Conservation (phyloP, 2,888 invertebrate species). For the Mellilla xanthometata region DNA sequence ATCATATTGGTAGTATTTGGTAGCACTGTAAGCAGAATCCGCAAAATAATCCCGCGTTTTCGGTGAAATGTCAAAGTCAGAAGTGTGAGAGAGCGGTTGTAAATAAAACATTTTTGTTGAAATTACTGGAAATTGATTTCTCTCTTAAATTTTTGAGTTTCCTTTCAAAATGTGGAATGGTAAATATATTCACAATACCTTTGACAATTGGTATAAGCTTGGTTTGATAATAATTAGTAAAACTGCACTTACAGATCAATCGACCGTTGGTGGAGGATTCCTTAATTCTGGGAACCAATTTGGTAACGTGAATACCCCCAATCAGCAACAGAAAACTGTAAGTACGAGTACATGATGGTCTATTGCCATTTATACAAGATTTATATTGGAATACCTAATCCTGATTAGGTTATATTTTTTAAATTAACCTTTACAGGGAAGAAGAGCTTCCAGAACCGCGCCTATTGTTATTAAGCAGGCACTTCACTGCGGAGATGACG, state of each 20-base stretch:
- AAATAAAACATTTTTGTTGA: neutral
- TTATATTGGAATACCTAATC: no score
- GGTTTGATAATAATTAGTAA: neutral
- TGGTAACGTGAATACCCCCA: constrained; percentile 71
- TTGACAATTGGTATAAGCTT: no score
- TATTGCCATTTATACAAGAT: no score
- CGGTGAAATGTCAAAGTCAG: neutral
- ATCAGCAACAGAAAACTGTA: constrained; percentile 68
- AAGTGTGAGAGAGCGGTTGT: neutral
- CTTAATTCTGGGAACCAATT: constrained; percentile 74
- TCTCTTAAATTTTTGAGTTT: neutral
- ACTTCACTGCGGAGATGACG: constrained; percentile 72
- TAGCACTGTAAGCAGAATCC: no score
- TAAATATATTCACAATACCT: constrained; percentile 26
- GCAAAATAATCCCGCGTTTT: neutral
- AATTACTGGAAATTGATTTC: neutral
- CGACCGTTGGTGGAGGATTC: constrained; percentile 72
- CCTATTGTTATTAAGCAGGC: constrained; percentile 77
- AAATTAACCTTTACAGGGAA: constrained; percentile 47
- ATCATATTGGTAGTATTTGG: no score
- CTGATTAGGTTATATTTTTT: no score
- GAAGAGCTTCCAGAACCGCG: constrained; percentile 72
- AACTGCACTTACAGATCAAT: constrained; percentile 59
- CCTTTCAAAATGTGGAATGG: constrained; percentile 52
- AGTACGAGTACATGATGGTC: constrained; percentile 27